Conservation (phyloP, 2,797 vertebrate species). For the Sebastes trivittatus region DNA sequence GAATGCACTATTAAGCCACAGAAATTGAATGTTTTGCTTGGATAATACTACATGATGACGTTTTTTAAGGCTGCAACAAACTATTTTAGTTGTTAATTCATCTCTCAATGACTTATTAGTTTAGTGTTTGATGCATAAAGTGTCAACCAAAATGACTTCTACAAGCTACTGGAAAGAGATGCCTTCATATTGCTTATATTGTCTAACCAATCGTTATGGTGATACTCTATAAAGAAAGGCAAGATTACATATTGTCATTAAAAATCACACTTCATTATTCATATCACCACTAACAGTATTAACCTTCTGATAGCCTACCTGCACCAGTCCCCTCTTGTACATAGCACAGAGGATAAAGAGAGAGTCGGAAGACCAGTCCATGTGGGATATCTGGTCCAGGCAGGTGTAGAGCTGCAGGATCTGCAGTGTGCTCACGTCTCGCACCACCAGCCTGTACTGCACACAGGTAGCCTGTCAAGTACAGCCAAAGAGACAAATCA, state of each 20-base stretch:
- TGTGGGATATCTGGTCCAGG: slow-evolving; percentile 91
- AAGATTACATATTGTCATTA: background rate
- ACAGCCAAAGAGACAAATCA: background rate
- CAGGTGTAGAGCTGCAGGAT: slow-evolving; percentile 92
- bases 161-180: background rate
- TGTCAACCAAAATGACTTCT: background rate
- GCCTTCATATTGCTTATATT: background rate
- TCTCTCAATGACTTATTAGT: background rate
- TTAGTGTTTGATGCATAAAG: background rate
- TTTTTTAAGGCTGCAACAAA: background rate
- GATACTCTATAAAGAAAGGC: background rate
- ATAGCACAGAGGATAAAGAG: slow-evolving; percentile 95
- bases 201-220: background rate
- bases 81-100: background rate
- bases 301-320: slow-evolving; percentile 78
- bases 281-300: background rate
- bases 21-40: background rate
- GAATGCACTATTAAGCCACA: background rate
- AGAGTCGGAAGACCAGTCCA: slow-evolving; percentile 96
- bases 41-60: background rate
- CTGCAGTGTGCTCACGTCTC: slow-evolving; percentile 88
- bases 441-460: slow-evolving; percentile 91
- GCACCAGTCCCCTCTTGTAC: slow-evolving; percentile 94
- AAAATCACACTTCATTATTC: background rate
- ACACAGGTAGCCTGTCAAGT: slow-evolving; percentile 89